These are phyloP conservation scores for Bombus impatiens DNA, from an alignment of 1,140 invertebrate species.

Conservation along the genomic window DNA sequence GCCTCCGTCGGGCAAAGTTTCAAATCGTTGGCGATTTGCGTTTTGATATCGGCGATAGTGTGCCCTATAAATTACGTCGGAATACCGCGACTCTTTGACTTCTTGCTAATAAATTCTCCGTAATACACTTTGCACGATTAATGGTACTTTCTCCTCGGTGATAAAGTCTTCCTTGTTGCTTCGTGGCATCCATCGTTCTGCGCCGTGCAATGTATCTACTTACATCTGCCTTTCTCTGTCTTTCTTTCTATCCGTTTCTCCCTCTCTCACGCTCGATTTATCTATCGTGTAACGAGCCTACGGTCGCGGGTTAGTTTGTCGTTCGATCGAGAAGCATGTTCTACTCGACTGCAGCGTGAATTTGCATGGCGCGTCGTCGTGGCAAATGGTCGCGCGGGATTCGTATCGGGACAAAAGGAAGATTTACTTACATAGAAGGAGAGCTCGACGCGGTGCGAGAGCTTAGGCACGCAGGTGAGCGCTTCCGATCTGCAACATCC, in stretches of 20 bases:
- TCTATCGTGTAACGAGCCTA: slow-evolving; percentile 32
- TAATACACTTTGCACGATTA: slow-evolving; percentile 60
- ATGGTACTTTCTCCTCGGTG: slow-evolving; percentile 59
- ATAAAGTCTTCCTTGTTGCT: slow-evolving; percentile 58
- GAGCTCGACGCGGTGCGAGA: slow-evolving; percentile 85
- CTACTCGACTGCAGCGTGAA: slow-evolving; percentile 36
- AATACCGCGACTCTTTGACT: slow-evolving; percentile 22
- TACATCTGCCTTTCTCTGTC: background rate
- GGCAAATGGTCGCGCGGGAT: slow-evolving; percentile 28
- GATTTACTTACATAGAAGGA: slow-evolving; percentile 88
- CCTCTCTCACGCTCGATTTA: slow-evolving; percentile 31
- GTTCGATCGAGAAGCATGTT: slow-evolving; percentile 2
- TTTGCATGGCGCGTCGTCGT: slow-evolving; percentile 32
- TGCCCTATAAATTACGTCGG: slow-evolving; percentile 47
- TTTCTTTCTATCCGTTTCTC: slow-evolving; percentile 19
- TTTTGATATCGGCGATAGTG: slow-evolving; percentile 22
- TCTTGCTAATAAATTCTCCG: slow-evolving; percentile 57
- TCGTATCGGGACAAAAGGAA: background rate
- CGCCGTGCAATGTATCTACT: background rate
- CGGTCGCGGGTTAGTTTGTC: slow-evolving; percentile 18
- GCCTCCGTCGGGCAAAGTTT: background rate
- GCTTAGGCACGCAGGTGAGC: slow-evolving; percentile 87
- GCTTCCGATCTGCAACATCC: slow-evolving; percentile 87
- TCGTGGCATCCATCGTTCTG: slow-evolving; percentile 31
- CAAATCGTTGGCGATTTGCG: slow-evolving; percentile 9